Conservation (phyloP, 1,140 invertebrate genomes). For the Neomicropteryx cornuta region DNA sequence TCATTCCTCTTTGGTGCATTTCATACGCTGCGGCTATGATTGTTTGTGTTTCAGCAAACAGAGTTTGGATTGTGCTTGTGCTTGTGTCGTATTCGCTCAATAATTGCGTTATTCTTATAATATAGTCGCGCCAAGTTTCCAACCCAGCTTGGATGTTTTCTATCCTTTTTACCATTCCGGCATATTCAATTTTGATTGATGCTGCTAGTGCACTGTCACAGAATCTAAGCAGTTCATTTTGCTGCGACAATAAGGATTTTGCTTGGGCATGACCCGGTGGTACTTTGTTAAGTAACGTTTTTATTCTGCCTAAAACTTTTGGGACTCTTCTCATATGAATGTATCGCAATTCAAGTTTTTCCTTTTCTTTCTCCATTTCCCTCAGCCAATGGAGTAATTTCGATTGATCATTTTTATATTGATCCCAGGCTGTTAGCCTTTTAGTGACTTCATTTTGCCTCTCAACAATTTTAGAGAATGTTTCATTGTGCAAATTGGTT, state of each 20-base stretch:
- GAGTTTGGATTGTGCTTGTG: slow-evolving; percentile 40
- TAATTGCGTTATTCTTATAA: slow-evolving; percentile 49
- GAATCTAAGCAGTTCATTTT: slow-evolving; percentile 56
- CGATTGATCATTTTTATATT: slow-evolving; percentile 62
- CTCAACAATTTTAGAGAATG: slow-evolving; percentile 67
- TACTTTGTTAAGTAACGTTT: slow-evolving; percentile 54
- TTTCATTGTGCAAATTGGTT: slow-evolving; percentile 78
- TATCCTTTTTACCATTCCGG: slow-evolving; percentile 60
- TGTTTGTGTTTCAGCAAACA: slow-evolving; percentile 48
- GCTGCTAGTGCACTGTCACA: slow-evolving; percentile 65
- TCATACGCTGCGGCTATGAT: slow-evolving; percentile 37
- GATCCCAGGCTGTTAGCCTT: slow-evolving; percentile 68
- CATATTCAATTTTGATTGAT: slow-evolving; percentile 69
- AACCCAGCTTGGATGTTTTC: slow-evolving; percentile 67
- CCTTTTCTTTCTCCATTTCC: slow-evolving; percentile 65
- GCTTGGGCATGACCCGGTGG: slow-evolving; percentile 53
- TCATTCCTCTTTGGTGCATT: slow-evolving; percentile 29
- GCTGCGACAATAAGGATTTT: slow-evolving; percentile 50
- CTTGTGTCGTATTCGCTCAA: slow-evolving; percentile 47
- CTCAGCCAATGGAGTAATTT: slow-evolving; percentile 68
- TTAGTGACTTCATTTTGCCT: slow-evolving; percentile 63
- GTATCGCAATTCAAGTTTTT: slow-evolving; percentile 65
- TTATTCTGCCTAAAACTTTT: slow-evolving; percentile 56
- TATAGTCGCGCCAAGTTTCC: slow-evolving; percentile 69
- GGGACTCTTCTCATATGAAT: slow-evolving; percentile 64